A percentile compares a stretch with the other conserved stretches of the same genome.
Evolutionary conservation across 64 coral and sea anemone species (phyloP).

Genomic region (Porites australiensis): DNA sequence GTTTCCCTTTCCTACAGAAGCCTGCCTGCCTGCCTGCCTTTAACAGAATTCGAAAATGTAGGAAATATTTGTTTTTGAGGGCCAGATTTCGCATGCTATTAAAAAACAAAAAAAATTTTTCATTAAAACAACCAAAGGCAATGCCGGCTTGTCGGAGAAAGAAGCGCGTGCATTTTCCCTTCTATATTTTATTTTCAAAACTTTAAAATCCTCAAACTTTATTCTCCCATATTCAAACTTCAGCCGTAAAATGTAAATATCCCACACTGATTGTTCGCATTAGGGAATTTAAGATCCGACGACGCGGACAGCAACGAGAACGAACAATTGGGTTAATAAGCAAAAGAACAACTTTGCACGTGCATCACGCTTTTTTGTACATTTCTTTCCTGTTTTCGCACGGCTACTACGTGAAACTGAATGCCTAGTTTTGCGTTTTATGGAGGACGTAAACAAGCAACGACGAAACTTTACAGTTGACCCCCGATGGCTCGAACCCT

Average conservation of each 20-base stretch:
- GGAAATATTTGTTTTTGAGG: slow-evolving; percentile 15
- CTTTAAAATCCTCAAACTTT: not conserved
- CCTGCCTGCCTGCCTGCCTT: slow-evolving; percentile 1
- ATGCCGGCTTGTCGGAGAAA: not conserved
- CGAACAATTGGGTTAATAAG: no score
- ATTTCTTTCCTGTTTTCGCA: no score
- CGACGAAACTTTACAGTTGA: no score
- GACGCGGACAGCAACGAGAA: no score
- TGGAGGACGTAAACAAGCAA: no score
- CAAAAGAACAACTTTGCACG: no score
- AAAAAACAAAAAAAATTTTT: not conserved
- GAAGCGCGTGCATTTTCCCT: slow-evolving; percentile 11
- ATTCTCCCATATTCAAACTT: slow-evolving; percentile 18
- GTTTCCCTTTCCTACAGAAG: slow-evolving; percentile 7
- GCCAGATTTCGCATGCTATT: not conserved
- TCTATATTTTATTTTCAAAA: slow-evolving; percentile 7
- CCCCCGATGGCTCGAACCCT: no score
- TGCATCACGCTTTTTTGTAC: no score
- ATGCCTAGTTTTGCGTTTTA: no score
- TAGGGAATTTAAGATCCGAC: no score
- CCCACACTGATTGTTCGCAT: slow-evolving; percentile 16
- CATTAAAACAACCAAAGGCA: slow-evolving; percentile 4
- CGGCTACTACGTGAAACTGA: no score
- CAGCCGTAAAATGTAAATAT: not conserved
- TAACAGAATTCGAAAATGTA: slow-evolving; percentile 10